phyloP scores from a whole-genome alignment of 2,113 vertebrate species.

The Acinonyx jubatus region DNA sequence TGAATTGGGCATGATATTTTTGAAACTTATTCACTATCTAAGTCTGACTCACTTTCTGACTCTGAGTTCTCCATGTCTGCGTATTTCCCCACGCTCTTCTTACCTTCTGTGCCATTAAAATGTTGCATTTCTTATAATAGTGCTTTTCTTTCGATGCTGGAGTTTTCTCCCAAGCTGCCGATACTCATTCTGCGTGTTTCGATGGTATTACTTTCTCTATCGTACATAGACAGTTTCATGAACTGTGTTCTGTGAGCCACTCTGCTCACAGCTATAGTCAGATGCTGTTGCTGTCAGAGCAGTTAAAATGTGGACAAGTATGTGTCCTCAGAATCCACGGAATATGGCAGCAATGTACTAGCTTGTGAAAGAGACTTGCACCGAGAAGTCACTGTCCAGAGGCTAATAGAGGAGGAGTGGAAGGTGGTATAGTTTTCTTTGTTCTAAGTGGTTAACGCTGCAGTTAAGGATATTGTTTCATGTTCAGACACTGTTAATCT shows the following conservation, averaged over 20 bases:
- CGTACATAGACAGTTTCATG: background rate
- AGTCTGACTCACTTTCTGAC: background rate
- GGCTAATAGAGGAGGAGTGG: background rate
- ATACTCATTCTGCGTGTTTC: background rate
- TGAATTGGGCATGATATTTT: background rate
- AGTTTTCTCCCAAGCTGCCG: background rate
- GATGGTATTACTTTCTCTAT: background rate
- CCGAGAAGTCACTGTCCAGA: background rate
- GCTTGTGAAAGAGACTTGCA: background rate
- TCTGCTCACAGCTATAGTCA: background rate
- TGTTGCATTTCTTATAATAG: background rate
- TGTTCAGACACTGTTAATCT: background rate
- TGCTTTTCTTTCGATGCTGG: accelerated
- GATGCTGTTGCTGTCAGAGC: background rate
- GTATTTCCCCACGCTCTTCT: background rate
- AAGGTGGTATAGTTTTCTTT: background rate
- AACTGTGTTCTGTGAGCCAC: background rate
- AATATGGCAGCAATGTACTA: background rate
- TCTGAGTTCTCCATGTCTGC: background rate
- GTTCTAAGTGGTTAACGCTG: background rate
- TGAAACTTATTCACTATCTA: background rate
- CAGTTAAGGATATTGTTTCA: background rate
- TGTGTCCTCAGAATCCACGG: background rate
- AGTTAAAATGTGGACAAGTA: background rate
- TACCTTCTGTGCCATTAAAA: background rate